Base-by-base conservation (phyloP, 2,113 vertebrate genomes). In the Axis porcinus region DNA sequence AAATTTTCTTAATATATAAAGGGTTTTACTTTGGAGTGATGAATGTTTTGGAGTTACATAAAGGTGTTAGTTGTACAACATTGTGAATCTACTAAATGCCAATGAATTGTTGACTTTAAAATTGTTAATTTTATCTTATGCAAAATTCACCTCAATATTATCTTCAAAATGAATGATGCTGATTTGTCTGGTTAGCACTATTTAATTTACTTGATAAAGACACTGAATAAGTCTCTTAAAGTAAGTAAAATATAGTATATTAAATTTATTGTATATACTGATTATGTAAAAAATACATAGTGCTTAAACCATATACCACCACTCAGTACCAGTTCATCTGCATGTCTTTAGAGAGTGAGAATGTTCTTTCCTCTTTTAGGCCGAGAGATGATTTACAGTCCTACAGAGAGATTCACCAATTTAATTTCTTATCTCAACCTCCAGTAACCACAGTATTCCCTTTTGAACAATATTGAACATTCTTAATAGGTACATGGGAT, bases 371-470 rank as follows among this genome's bases (percentile, higher is more conserved):
- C 12, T 74, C n/a, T 52, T 62, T 81, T 7, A 54, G 64, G 7
- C 28, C 36, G 27, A 84, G 27, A 50, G 67, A 52, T n/a, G 10
- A 86, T 45, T 70, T 94, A 43, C 10, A 76, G 45, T 30, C 74
- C 54, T 50, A 19, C 43, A 89, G n/a, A 83, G 43, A 92, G 25
- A 70, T 78, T 52, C 58, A 23, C 14, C 83, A 55, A n/a, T 79
- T 62, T 93, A 60, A 89, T 89, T 96, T 91, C 45, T 89, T 86
- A 70, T 70, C 60, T 84, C 78, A 92, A 33, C 83, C 55, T 90
- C 78, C 27, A 67, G 23, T 78, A 94, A 84, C 36, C n/a, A 91
- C 43, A 88, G 40, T n/a, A 45, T 91, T 96, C 76, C 78, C 94
- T 95, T 91, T 60, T 86, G 94, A 87, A 82, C 54, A 70, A 55